A percentile compares a stretch with the other conserved stretches of the same genome.
Conservation (phyloP, 2,888 invertebrate species). For the Apamea anceps region DNA sequence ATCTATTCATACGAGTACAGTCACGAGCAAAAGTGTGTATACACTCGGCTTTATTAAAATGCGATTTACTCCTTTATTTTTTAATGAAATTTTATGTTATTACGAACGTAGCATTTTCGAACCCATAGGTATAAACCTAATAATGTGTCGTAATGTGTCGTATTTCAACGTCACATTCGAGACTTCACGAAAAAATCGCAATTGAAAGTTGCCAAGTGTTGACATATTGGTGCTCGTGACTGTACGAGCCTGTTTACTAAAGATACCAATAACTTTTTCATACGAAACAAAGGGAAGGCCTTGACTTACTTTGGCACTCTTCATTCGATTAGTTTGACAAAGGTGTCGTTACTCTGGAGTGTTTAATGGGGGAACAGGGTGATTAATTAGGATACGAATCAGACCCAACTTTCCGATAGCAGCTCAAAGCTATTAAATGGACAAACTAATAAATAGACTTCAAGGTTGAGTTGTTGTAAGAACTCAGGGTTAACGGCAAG, state of each 20-base stretch:
- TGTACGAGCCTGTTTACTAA: slow-evolving; percentile 24
- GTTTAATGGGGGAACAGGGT: slow-evolving; percentile 23
- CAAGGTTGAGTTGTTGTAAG: slow-evolving; percentile 15
- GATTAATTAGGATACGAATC: slow-evolving; percentile 18
- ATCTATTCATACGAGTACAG: slow-evolving; percentile 49
- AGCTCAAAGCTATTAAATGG: slow-evolving; percentile 14
- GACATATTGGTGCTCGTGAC: no score
- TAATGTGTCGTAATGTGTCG: no score
- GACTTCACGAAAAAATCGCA: no score
- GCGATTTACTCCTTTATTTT: no score
- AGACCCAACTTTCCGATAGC: neutral
- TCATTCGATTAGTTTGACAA: slow-evolving; percentile 8
- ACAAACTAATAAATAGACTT: slow-evolving; percentile 23
- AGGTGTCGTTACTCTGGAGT: slow-evolving; percentile 5
- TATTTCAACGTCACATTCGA: no score
- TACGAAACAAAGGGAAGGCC: slow-evolving; percentile 11
- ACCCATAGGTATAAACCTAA: no score
- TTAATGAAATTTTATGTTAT: no score
- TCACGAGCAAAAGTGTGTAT: no score
- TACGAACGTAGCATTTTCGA: no score
- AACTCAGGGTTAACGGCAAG: neutral
- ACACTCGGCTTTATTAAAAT: no score
- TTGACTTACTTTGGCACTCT: slow-evolving; percentile 11
- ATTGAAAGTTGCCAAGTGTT: no score
- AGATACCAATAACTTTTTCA: slow-evolving; percentile 45